Conservation (phyloP, 2,888 invertebrate species). For the Hesperia comma region DNA sequence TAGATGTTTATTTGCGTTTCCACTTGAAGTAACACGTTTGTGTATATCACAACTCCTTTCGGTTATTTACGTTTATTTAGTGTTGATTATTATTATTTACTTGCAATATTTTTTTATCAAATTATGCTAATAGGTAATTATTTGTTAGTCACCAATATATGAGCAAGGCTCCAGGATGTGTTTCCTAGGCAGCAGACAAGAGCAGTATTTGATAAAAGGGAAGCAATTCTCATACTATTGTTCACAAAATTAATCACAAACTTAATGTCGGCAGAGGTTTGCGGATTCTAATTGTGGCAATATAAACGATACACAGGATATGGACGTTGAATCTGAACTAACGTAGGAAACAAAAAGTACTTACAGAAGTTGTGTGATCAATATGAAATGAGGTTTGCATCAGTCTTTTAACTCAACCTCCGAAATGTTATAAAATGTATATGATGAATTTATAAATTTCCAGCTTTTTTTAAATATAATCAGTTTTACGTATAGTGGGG, state of each 20-base stretch:
- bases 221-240: conserved; percentile 3
- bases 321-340: conserved; percentile 35
- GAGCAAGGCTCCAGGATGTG: conserved; percentile 45
- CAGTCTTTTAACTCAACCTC: conserved; percentile 37
- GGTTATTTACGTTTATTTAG: conserved; percentile 56
- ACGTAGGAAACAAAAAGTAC: conserved; percentile 61
- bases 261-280: conserved; percentile 34
- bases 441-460: conserved; percentile 78
- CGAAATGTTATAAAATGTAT: conserved; percentile 66
- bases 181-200: conserved; percentile 33
- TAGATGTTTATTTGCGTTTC: conserved; percentile 53
- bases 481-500: conserved; percentile 66
- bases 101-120: conserved; percentile 66
- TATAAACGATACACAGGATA: conserved; percentile 29
- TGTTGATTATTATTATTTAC: conserved; percentile 58
- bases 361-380: conserved; percentile 62
- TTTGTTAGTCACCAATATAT: conserved; percentile 57
- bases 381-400: conserved; percentile 51
- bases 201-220: conserved; percentile 21
- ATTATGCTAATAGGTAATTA: conserved; percentile 63
- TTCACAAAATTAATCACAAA: conserved; percentile 28
- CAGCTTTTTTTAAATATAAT: conserved; percentile 77
- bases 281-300: conserved; percentile 26
- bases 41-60: conserved; percentile 54
- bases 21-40: conserved; percentile 56